Evolutionary conservation across 2,113 vertebrate genomes (phyloP).

Genomic region (Aythya baeri): DNA sequence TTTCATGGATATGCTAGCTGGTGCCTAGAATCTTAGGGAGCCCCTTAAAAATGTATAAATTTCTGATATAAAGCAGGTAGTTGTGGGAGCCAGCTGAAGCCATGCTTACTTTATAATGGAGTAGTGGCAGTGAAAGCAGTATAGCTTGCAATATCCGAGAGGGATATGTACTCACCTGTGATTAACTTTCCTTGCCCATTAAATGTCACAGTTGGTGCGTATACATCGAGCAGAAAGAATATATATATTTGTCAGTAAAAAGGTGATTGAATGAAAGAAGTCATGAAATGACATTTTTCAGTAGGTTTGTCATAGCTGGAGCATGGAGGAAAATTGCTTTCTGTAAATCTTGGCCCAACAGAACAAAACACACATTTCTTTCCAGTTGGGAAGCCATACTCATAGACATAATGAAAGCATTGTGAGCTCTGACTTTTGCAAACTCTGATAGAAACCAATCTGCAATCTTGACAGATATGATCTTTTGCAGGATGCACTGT

Average conservation of each 20-base stretch:
- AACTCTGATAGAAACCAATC: slow-evolving; percentile 80
- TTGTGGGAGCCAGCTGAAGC: slow-evolving; percentile 8
- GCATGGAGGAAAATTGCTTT: slow-evolving; percentile 81
- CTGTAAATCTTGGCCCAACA: slow-evolving; percentile 80
- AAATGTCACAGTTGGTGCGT: slow-evolving; percentile 74
- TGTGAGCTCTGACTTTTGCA: slow-evolving; percentile 80
- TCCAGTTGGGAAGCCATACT: slow-evolving; percentile 78
- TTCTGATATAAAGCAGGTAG: slow-evolving; percentile 28
- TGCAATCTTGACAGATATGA: slow-evolving; percentile 82
- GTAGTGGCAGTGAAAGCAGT: not conserved
- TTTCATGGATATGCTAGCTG: not conserved
- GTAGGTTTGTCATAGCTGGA: slow-evolving; percentile 77
- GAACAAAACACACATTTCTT: slow-evolving; percentile 82
- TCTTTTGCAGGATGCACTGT: slow-evolving; percentile 77
- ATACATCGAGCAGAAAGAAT: slow-evolving; percentile 62
- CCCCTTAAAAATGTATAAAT: slow-evolving; percentile 36
- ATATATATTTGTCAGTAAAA: slow-evolving; percentile 72
- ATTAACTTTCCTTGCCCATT: slow-evolving; percentile 75
- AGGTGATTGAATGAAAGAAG: slow-evolving; percentile 76
- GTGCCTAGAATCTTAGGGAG: not conserved
- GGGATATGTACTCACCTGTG: slow-evolving; percentile 55
- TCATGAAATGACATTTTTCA: slow-evolving; percentile 80
- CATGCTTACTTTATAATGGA: not conserved
- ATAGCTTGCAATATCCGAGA: slow-evolving; percentile 22
- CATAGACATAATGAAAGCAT: slow-evolving; percentile 80